phyloP scores from a whole-genome alignment of 2,888 invertebrate genomes.

The Branchipolynoe longqiensis region DNA sequence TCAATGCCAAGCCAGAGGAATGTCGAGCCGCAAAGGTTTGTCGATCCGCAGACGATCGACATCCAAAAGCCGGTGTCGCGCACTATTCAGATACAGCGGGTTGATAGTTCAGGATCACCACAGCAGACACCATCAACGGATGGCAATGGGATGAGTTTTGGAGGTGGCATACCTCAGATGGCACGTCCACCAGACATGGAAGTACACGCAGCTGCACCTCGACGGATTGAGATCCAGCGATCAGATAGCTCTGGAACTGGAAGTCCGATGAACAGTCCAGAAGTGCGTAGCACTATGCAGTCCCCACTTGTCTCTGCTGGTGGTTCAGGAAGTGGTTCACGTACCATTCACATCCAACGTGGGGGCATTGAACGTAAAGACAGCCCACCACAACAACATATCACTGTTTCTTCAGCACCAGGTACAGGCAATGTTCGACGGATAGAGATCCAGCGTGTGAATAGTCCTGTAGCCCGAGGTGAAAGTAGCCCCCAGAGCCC shows the following conservation, averaged over 20 bases:
- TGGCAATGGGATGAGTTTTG: not conserved
- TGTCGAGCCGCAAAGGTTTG: not conserved
- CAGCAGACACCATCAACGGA: not conserved
- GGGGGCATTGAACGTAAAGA: not conserved
- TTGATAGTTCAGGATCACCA: slow-evolving; percentile 12
- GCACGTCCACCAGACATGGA: slow-evolving; percentile 14
- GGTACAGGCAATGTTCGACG: not conserved
- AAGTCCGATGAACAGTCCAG: slow-evolving; percentile 6
- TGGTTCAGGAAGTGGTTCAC: not conserved
- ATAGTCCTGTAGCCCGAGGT: slow-evolving; percentile 8
- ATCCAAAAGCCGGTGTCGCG: slow-evolving; percentile 30
- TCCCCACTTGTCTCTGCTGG: not conserved
- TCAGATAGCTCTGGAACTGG: not conserved
- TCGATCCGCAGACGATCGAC: slow-evolving; percentile 23
- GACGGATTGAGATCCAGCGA: slow-evolving; percentile 27
- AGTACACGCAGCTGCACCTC: not conserved
- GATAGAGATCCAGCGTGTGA: slow-evolving; percentile 36
- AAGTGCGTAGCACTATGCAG: not conserved
- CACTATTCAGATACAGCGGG: slow-evolving; percentile 36
- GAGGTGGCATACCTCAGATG: not conserved
- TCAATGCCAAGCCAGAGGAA: not conserved
- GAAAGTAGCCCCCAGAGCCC: slow-evolving; percentile 8
- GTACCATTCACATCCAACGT: slow-evolving; percentile 28
- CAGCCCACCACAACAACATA: slow-evolving; percentile 8
- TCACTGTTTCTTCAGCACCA: not conserved